Percentiles rank a stretch among this genome's conserved stretches.
Conservation (phyloP, 2,888 invertebrate genomes). For the Heliconius sara region DNA sequence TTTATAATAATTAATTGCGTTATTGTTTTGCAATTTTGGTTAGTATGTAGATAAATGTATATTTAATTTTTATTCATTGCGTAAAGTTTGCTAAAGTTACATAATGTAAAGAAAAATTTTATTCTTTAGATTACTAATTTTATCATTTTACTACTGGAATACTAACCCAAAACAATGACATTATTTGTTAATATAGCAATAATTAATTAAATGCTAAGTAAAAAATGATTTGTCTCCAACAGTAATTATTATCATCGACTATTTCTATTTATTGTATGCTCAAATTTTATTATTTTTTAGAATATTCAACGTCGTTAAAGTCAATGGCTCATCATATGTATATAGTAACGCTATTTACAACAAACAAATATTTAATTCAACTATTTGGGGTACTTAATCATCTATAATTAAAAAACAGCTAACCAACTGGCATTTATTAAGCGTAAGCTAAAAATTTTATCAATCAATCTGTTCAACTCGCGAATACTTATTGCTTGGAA, state of each 20-base stretch:
- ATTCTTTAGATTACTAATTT: not conserved
- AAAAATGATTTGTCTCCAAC: not conserved
- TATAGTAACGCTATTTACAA: constrained; percentile 68
- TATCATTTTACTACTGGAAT: not conserved
- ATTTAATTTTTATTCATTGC: not conserved
- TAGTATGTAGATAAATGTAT: not conserved
- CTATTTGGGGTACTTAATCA: constrained; percentile 58
- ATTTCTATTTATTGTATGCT: constrained; percentile 15
- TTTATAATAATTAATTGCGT: constrained; percentile 3
- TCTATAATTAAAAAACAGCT: constrained; percentile 52
- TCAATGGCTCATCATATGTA: constrained; percentile 40
- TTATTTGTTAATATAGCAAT: not conserved
- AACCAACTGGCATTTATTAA: constrained; percentile 51
- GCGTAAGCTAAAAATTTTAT: constrained; percentile 55
- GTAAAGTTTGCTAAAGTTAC: not conserved
- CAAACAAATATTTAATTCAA: constrained; percentile 62
- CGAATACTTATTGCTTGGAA: constrained; percentile 50
- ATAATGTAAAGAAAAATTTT: not conserved
- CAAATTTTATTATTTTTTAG: not conserved
- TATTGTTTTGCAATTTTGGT: not conserved
- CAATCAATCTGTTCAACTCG: constrained; percentile 41
- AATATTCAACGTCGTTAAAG: constrained; percentile 35
- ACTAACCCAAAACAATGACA: not conserved
- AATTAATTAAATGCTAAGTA: not conserved
- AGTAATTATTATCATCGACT: constrained; percentile 7